Conservation (phyloP, 2,113 vertebrate species). For the Equus przewalskii region DNA sequence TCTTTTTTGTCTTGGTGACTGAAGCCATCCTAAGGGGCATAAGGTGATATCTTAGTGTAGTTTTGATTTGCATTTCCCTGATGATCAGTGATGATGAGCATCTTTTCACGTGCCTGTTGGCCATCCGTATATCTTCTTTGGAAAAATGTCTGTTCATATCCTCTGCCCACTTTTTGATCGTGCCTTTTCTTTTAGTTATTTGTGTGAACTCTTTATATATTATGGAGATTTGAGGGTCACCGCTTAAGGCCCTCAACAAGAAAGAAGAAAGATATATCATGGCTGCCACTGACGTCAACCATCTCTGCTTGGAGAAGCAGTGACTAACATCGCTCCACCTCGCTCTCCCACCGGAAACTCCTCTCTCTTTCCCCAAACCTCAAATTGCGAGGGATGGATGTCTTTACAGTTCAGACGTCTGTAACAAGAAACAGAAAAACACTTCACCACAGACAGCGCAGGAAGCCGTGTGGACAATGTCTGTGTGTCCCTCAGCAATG, state of each 20-base stretch:
- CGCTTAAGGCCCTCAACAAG: background rate
- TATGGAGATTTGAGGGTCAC: background rate
- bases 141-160: too few relatives aligned
- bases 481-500: background rate
- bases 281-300: background rate
- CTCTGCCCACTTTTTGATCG: too few relatives aligned
- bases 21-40: too few relatives aligned
- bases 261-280: background rate
- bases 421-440: background rate
- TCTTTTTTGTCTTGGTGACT: too few relatives aligned
- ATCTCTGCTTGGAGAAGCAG: background rate
- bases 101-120: too few relatives aligned
- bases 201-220: too few relatives aligned
- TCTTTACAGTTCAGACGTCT: background rate
- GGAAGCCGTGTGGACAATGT: background rate
- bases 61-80: too few relatives aligned
- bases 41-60: too few relatives aligned
- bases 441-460: background rate
- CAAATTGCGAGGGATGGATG: background rate
- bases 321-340: background rate
- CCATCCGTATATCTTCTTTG: too few relatives aligned
- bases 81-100: too few relatives aligned
- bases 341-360: too few relatives aligned
- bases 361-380: background rate
- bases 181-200: too few relatives aligned